Evolutionary conservation across 2,888 invertebrate genomes (phyloP), one percentile per base, ranked within the genome.

Genomic region (Stenodema calcarata): DNA sequence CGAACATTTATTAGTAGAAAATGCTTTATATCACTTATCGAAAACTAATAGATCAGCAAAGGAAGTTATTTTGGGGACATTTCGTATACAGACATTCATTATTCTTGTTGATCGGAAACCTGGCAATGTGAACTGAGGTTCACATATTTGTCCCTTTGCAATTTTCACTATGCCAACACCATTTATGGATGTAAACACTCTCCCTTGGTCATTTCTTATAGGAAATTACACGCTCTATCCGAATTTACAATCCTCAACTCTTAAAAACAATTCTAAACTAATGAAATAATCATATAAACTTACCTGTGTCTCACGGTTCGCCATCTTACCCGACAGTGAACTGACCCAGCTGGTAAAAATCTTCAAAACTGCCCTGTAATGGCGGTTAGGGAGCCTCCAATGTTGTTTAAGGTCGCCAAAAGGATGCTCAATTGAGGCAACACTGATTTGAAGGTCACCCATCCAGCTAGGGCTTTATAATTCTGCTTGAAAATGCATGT

Each of bases 101-200:
- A 69, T 30, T 70, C n/a, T 7, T 47, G 47, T 47, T 47, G 47
- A 47, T 47, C 12, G 70, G 70, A 14, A 70, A 70, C 70, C 70
- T 70, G 70, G 70, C 70, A 70, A 70, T 28, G 70, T 70, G 70
- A 70, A 70, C 70, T n/a, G 70, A 70, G 70, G 70, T 70, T 70
- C 70, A 70, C 70, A 47, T 47, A 47, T 47, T 47, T 12, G 47
- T 7, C 47, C 4, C 6, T 70, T 70, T 70, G 28, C 11, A 70
- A 11, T 70, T 70, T 70, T 70, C 70, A 70, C 70, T 11, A 70
- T 30, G 70, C 47, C 47, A 47, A 47, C 47, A 47, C 47, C 47
- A 3, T 47, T 3, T 3, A 12, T 47, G 47, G 47, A 47, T 47
- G 47, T 47, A 47, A 47, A 47, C 16, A 47, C 6, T 47, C 12